phyloP scores from a whole-genome alignment of 2,797 vertebrate species.

The Alauda arvensis region DNA sequence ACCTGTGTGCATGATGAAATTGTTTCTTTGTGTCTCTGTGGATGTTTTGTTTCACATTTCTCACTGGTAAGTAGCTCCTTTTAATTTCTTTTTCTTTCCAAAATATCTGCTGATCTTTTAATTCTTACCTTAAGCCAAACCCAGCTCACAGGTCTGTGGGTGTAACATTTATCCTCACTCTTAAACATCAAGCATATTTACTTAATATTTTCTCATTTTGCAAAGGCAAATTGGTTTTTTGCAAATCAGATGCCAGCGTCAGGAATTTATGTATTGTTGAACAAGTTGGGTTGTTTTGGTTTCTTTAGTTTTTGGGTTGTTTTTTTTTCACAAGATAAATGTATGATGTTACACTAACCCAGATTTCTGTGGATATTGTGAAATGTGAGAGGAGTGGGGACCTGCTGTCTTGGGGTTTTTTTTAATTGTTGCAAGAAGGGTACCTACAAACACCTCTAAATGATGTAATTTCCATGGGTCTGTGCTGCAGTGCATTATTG shows the following conservation, averaged over 20 bases:
- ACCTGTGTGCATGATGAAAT: background rate
- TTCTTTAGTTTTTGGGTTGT: background rate
- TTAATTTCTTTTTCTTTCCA: background rate
- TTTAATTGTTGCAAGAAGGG: background rate
- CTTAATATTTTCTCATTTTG: background rate
- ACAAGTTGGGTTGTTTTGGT: background rate
- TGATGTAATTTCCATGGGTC: background rate
- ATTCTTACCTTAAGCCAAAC: background rate
- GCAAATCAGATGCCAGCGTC: background rate
- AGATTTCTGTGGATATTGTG: background rate
- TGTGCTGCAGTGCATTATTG: background rate
- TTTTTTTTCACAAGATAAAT: background rate
- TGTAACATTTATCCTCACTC: background rate
- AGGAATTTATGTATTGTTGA: background rate
- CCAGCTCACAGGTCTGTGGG: background rate
- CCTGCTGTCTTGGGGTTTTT: background rate
- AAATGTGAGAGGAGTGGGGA: background rate
- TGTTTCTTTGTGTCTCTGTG: background rate
- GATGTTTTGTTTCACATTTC: background rate
- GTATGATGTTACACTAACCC: background rate
- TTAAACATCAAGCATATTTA: background rate
- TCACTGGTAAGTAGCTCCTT: slow-evolving; percentile 36
- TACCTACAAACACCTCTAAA: background rate
- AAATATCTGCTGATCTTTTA: background rate
- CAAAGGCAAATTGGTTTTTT: background rate